Base-by-base conservation (phyloP, 1,140 invertebrate genomes). In the Drosophila chauvacae region DNA sequence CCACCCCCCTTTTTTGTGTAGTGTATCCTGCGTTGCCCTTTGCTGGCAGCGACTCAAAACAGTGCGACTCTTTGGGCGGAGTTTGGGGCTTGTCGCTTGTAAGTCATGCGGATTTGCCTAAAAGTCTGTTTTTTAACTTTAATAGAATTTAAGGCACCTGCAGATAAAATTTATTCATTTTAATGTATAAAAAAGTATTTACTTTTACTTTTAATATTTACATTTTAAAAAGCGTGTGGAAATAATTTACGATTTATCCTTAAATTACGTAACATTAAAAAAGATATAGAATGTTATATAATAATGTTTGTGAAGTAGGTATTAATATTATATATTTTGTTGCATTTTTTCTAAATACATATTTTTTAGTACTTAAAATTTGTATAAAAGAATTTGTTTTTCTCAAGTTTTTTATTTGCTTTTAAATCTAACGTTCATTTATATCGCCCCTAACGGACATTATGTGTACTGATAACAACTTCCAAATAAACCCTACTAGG, bases 31-130 rank as follows among this genome's bases (percentile, higher is more conserved):
- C 33, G 47, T 48, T 44, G 48, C 35, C 48, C 14, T 28, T 53
- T 80, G 55, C 76, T 85, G 81, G 81, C 81, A 81, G 26, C 39
- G 44, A 80, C 51, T 85, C 81, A 85, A 85, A 72, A 72, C 69
- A 72, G 37, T 72, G 69, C 53, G 44, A 60, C 69, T 60, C n/a
- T 42, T 56, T 10, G 44, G 45, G 20, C 30, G 48, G n/a, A 20
- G 26, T 51, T 30, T 37, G 44, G 44, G 44, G 30, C 37, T 42
- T 16, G 28, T 10, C 28, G 65, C 33, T 28, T 23, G 66, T 72
- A 72, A 72, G 30, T 72, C 69, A 72, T 37, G 26, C 30, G 53
- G 44, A 59, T 51, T 70, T 58, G 64, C 56, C 23, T 47, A 16
- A 7, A 9, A 23, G 16, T 55, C 33, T 23, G n/a, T 48, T 47